Conservation (phyloP, 2,888 invertebrate genomes). For the Cephus pulcher region DNA sequence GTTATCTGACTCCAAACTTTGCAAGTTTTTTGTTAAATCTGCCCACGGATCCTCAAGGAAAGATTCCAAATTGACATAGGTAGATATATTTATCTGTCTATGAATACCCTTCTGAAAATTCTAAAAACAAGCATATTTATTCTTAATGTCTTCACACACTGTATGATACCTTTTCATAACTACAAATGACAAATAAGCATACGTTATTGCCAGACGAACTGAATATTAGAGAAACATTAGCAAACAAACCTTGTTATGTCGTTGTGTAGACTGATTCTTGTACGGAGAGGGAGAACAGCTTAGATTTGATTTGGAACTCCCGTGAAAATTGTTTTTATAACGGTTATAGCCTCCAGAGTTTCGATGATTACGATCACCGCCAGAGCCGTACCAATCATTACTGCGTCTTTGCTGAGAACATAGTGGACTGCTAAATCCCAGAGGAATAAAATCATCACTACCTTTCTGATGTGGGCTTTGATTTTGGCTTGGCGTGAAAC, state of each 20-base stretch:
- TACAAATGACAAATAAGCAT: background rate
- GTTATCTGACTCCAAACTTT: background rate
- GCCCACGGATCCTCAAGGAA: slow-evolving; percentile 57
- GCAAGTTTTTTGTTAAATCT: slow-evolving; percentile 28
- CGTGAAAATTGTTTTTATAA: slow-evolving; percentile 1
- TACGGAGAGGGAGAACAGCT: background rate
- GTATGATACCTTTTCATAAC: background rate
- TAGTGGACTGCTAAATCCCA: slow-evolving; percentile 19
- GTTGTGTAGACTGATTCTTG: background rate
- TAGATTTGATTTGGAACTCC: background rate
- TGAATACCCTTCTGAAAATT: slow-evolving; percentile 30
- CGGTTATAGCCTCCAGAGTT: background rate
- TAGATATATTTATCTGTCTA: slow-evolving; percentile 39
- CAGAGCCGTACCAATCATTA: slow-evolving; percentile 32
- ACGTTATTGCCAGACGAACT: background rate
- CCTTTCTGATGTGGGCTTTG: slow-evolving; percentile 3
- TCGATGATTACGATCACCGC: slow-evolving; percentile 11
- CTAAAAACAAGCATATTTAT: slow-evolving; percentile 30
- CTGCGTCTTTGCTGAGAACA: slow-evolving; percentile 24
- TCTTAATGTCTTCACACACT: background rate
- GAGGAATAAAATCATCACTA: slow-evolving; percentile 18
- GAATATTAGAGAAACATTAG: background rate
- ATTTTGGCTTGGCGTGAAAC: background rate
- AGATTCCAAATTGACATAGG: slow-evolving; percentile 45
- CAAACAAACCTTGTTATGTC: background rate